These are phyloP conservation scores for Hemithea aestivaria DNA, from an alignment of 2,888 invertebrate species.

Conservation along the genomic window DNA sequence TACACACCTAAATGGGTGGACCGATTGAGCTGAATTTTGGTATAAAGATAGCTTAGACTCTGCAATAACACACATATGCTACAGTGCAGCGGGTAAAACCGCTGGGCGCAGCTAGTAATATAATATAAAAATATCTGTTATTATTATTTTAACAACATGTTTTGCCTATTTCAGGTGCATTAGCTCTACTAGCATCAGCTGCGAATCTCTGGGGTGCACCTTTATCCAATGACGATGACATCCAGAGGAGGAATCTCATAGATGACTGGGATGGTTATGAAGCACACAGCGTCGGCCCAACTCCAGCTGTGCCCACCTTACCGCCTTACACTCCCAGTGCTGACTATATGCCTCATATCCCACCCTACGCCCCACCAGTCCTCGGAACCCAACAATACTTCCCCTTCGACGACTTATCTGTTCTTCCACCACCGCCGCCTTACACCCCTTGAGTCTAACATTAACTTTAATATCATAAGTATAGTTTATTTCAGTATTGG, in stretches of 20 bases:
- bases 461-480: conserved; percentile 5
- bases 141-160: no score
- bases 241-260: conserved; percentile 77
- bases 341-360: conserved; percentile 51
- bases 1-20: no score
- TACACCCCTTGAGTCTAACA: conserved; percentile 62
- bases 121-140: no score
- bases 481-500: conserved; percentile 24
- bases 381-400: conserved; percentile 68
- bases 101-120: no score
- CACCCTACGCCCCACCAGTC: conserved; percentile 58
- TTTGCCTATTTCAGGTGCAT: conserved; percentile 72
- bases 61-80: no score
- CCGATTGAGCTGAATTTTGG: no score
- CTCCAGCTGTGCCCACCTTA: conserved; percentile 75
- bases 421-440: conserved; percentile 74
- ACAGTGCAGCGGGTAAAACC: no score
- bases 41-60: no score
- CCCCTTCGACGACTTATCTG: conserved; percentile 69
- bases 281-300: conserved; percentile 79
- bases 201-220: conserved; percentile 82
- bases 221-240: conserved; percentile 62
- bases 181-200: conserved; percentile 83
- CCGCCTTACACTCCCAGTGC: conserved; percentile 80
- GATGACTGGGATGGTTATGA: conserved; percentile 82